These are phyloP conservation scores for Cyprinella venusta DNA, from an alignment of 2,797 vertebrate genomes.

Conservation along the genomic window DNA sequence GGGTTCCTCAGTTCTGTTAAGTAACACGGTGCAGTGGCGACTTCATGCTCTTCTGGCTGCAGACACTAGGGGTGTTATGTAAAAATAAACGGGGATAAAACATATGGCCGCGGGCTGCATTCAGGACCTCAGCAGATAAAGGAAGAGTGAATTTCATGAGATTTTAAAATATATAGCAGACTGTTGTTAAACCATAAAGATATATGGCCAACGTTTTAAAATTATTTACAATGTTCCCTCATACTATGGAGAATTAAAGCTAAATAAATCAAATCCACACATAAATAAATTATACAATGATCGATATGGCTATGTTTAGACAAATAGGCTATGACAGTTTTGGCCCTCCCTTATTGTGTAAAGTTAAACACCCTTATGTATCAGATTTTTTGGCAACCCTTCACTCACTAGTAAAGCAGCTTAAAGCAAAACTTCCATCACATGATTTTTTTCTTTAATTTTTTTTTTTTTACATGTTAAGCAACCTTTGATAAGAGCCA, in stretches of 20 bases:
- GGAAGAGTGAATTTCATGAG: background rate
- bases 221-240: background rate
- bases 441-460: background rate
- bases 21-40: slow-evolving; percentile 13
- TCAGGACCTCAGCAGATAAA: background rate
- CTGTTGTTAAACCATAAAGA: background rate
- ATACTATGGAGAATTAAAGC: background rate
- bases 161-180: background rate
- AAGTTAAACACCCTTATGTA: background rate
- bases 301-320: background rate
- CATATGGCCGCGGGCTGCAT: background rate
- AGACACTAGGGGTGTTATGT: background rate
- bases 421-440: background rate
- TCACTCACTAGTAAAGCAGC: background rate
- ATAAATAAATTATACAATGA: background rate
- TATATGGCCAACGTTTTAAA: background rate
- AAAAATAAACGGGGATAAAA: background rate
- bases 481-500: background rate
- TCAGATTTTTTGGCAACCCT: background rate
- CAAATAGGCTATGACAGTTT: background rate
- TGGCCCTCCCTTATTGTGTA: background rate
- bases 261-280: background rate
- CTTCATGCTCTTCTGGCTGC: background rate
- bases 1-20: slow-evolving; percentile 5
- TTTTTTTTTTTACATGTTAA: background rate